These are phyloP conservation scores for Tinea semifulvella DNA, from an alignment of 2,888 invertebrate species.

Conservation along the genomic window DNA sequence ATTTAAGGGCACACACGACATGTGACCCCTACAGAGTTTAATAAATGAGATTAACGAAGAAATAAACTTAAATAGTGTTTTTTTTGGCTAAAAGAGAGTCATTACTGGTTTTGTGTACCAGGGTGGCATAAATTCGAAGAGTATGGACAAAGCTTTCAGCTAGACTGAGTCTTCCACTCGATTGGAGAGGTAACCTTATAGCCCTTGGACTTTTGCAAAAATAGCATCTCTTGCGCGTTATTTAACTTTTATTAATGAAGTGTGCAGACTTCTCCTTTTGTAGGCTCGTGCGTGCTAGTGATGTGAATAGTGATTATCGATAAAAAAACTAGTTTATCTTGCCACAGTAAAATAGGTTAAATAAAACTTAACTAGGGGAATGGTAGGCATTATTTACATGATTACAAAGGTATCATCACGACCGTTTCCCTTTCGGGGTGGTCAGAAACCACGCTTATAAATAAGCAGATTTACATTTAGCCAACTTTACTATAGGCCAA, in stretches of 20 bases:
- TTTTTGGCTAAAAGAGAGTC: not conserved
- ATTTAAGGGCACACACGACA: too few species aligned
- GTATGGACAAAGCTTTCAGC: slow-evolving; percentile 12
- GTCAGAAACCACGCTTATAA: too few species aligned
- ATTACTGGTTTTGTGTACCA: slow-evolving; percentile 19
- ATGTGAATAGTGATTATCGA: too few species aligned
- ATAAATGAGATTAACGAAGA: not conserved
- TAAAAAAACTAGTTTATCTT: too few species aligned
- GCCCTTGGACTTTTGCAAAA: slow-evolving; percentile 28
- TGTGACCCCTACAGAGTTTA: too few species aligned
- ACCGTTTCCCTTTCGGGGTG: too few species aligned
- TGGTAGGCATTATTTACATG: too few species aligned
- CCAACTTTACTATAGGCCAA: too few species aligned
- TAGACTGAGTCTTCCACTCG: slow-evolving; percentile 7
- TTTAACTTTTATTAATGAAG: slow-evolving; percentile 59
- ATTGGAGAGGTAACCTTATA: slow-evolving; percentile 28
- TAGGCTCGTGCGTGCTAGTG: slow-evolving; percentile 46
- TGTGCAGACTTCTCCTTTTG: slow-evolving; percentile 50
- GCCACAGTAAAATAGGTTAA: too few species aligned
- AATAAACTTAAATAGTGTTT: not conserved
- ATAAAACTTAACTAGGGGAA: too few species aligned
- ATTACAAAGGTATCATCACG: too few species aligned
- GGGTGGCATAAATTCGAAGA: slow-evolving; percentile 14
- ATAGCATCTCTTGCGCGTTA: slow-evolving; percentile 40
- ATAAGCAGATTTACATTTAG: too few species aligned